phyloP scores from a whole-genome alignment of 2,797 vertebrate species.

The Pygocentrus nattereri region DNA sequence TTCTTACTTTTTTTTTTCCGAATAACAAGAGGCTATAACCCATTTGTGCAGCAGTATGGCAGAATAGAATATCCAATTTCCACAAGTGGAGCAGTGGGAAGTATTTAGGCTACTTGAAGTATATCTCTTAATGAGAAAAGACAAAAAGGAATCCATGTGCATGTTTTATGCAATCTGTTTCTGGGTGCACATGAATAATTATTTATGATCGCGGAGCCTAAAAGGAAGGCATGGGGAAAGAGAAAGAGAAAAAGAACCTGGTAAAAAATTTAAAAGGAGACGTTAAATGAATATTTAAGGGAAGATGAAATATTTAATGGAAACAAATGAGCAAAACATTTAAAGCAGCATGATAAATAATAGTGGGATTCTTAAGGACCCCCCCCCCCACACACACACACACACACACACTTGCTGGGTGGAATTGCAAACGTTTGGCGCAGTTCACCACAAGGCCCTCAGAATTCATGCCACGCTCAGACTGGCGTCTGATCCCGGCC shows the following conservation, averaged over 20 bases:
- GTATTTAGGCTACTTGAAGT: slow-evolving; percentile 82
- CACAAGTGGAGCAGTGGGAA: slow-evolving; percentile 81
- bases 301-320: slow-evolving; percentile 85
- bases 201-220: slow-evolving; percentile 83
- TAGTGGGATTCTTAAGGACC: slow-evolving; percentile 69
- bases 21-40: slow-evolving; percentile 69
- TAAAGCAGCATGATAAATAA: slow-evolving; percentile 81
- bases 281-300: slow-evolving; percentile 87
- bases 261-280: slow-evolving; percentile 82
- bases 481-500: slow-evolving; percentile 59
- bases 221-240: slow-evolving; percentile 72
- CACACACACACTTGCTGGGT: slow-evolving; percentile 57
- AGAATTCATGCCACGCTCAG: slow-evolving; percentile 50
- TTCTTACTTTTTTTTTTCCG: slow-evolving; percentile 37
- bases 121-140: slow-evolving; percentile 84
- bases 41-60: slow-evolving; percentile 76
- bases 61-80: slow-evolving; percentile 77
- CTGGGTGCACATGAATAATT: slow-evolving; percentile 82
- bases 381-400: slow-evolving; percentile 53
- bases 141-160: slow-evolving; percentile 83
- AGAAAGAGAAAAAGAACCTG: slow-evolving; percentile 71
- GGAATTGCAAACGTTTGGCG: slow-evolving; percentile 55
- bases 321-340: slow-evolving; percentile 86
- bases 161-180: slow-evolving; percentile 85
- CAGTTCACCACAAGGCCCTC: slow-evolving; percentile 68